Conservation (phyloP, 2,113 vertebrate species). For the Tor tambroides region DNA sequence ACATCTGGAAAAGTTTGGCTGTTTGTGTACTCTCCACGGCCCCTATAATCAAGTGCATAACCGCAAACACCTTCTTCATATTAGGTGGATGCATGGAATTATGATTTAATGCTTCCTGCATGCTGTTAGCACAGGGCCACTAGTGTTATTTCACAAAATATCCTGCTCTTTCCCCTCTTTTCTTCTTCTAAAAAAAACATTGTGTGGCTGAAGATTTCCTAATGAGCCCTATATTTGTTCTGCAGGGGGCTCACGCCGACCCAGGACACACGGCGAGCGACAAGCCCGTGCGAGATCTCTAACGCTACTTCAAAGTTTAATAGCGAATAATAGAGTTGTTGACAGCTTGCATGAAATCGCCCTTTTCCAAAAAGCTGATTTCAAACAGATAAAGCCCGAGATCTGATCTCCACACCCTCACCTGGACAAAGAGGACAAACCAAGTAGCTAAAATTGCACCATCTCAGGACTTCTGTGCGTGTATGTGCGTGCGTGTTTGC, state of each 20-base stretch:
- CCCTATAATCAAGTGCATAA: constrained; percentile 66
- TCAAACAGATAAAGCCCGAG: constrained; percentile 62
- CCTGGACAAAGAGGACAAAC: constrained; percentile 65
- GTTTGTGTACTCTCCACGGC: constrained; percentile 65
- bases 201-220: constrained; percentile 53
- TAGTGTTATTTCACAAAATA: constrained; percentile 68
- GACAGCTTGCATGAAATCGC: constrained; percentile 68
- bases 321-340: constrained; percentile 70
- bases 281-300: constrained; percentile 54
- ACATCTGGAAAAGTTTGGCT: constrained; percentile 76
- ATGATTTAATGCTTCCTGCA: constrained; percentile 72
- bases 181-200: constrained; percentile 25
- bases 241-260: constrained; percentile 52
- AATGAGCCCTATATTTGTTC: constrained; percentile 61
- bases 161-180: constrained; percentile 37
- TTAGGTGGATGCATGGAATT: constrained; percentile 59
- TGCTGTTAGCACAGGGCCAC: constrained; percentile 57
- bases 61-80: constrained; percentile 69
- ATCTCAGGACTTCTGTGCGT: constrained; percentile 51
- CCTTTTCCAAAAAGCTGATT: constrained; percentile 62
- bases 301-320: constrained; percentile 76
- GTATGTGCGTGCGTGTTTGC: neutral
- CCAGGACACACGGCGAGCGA: constrained; percentile 57
- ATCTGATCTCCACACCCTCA: constrained; percentile 65
- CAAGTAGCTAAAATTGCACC: constrained; percentile 57